Base-by-base conservation (phyloP, 2,113 vertebrate genomes). In the Tachuris rubrigastra region DNA sequence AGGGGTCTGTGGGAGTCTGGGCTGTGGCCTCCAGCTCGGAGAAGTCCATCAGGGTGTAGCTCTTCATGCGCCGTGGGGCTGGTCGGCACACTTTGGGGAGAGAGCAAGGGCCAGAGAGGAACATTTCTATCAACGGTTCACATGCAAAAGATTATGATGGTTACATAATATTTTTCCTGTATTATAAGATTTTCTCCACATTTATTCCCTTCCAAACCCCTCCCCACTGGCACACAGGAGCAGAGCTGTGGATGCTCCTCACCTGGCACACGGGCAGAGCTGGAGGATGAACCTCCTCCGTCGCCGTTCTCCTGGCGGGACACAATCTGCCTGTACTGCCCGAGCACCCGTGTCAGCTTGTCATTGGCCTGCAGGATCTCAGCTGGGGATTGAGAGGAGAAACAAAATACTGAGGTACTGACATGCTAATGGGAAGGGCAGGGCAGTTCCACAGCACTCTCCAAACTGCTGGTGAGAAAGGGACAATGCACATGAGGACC, bases 311-410 rank as follows among this genome's bases (percentile, higher is more conserved):
- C 94, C 4, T 74, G 91, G 60, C 94, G 65, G 62, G 95, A 95
- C 76, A 97, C 85, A 21, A 55, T 63, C 33, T 98, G 95, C 95
- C 98, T 98, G 95, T 98, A 99, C n/a, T 95, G 90, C 7, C 96
- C 97, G 2, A 99, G 97, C 0, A 35, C 97, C 10, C 91, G 89
- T 0, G 97, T 98, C 31, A 99, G 98, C 37, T 98, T 95, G 47
- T 99, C 99, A 2, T 97, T 99, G 58, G 98, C 98, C 49, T 98
- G 98, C 75, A 99, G 98, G 75, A 99, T 97, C 89, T 98, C 98
- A 5, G 97, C 98, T 98, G 89, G 25, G 67, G 87, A 62, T 72
- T 1, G 8, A 86, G 53, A 87, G 49, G 42, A 85, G 28, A 88
- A 27, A n/a, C 31, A 30, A 33, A 55, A 35, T n/a, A n/a, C n/a